phyloP scores from a whole-genome alignment of 2,797 vertebrate species.

The Peromyscus aztecus region DNA sequence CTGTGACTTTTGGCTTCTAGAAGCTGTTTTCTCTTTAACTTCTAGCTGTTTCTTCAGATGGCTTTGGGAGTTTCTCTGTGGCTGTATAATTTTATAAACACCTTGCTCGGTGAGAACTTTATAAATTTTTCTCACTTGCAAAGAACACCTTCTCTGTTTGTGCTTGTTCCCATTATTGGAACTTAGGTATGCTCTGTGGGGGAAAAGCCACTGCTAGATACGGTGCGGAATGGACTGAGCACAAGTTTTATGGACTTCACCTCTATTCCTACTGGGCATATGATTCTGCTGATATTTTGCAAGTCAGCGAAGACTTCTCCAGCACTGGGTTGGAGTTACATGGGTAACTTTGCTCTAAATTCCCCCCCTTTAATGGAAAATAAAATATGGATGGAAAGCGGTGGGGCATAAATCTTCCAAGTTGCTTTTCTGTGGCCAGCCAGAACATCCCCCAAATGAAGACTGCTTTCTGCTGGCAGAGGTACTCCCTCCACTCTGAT shows the following conservation, averaged over 20 bases:
- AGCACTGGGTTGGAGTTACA: slow-evolving; percentile 72
- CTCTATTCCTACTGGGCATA: slow-evolving; percentile 77
- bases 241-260: slow-evolving; percentile 74
- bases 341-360: slow-evolving; percentile 84
- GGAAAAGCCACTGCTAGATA: background rate
- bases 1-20: background rate
- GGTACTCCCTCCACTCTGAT: background rate
- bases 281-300: slow-evolving; percentile 78
- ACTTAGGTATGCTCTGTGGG: background rate
- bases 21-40: background rate
- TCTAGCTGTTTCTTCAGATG: background rate
- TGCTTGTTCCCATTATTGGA: background rate
- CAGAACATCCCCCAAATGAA: slow-evolving; percentile 67
- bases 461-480: background rate
- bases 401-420: slow-evolving; percentile 78
- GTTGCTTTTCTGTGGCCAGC: slow-evolving; percentile 25
- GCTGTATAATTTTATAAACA: background rate
- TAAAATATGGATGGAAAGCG: slow-evolving; percentile 60
- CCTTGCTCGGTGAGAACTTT: background rate
- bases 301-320: slow-evolving; percentile 82
- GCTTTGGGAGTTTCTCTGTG: background rate
- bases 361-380: slow-evolving; percentile 69
- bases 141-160: background rate
- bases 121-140: slow-evolving; percentile 5
- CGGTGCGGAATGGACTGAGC: background rate